Evolutionary conservation across 2,888 invertebrate genomes (phyloP), one percentile per base, ranked within the genome.

Genomic region (Platypus cylindrus): DNA sequence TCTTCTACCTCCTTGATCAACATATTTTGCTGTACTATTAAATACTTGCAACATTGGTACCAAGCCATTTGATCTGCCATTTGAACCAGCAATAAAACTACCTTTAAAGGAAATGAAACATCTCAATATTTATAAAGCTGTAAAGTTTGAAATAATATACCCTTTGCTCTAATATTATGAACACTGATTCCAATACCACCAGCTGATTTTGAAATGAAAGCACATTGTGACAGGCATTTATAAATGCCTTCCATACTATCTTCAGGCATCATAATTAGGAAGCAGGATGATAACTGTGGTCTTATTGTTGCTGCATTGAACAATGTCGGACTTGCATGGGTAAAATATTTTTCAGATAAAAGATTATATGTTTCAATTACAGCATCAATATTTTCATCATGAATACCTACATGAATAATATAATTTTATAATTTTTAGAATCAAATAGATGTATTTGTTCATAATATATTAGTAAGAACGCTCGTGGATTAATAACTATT

Each of bases 121-220:
- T 20, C 20, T 20, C 20, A 20, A 20, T 7, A 9, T 20, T 20
- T 9, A 7, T 20, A 5, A 20, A 25, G 12, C 12, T 8, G 12
- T 8, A 25, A 25, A 25, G 7, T 8, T 25, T 25, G 5, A 25
- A 25, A 8, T n/a, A 8, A n/a, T 18, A 12, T 32, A 40, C 43
- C 43, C 48, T 79, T 84, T 1, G 91, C 84, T 50, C 97, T 70
- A 46, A 98, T 94, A 55, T 87, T 87, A 60, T 98, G 97, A 0
- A 95, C 79, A 64, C 93, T 94, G 0, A 99, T 62, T 0, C 98
- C 98, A 53, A 98, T 93, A 2, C 97, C 97, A 38, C 98, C 97
- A 13, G 95, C 97, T 16, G 83, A 83, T 64, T 98, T 97, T 0
- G 95, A 95, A 44, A 98, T 93, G 35, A 89, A 66, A 1, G 95